A percentile compares a stretch with the other conserved stretches of the same genome.
phyloP scores from a whole-genome alignment of 2,888 invertebrate species.

The Anagyrus pseudococci region DNA sequence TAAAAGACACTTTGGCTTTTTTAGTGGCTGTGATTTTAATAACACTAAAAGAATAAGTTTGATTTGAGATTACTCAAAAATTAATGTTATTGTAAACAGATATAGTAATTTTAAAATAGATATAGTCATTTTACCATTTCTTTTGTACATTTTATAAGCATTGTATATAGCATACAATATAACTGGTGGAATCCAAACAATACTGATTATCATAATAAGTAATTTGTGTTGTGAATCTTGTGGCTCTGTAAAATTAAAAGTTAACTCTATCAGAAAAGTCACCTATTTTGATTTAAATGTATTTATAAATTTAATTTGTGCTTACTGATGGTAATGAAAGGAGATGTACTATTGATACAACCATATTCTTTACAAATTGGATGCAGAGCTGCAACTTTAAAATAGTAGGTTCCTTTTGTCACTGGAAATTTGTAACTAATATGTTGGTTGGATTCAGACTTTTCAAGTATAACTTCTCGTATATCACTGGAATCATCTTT shows the following conservation, averaged over 20 bases:
- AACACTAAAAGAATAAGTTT: conserved; percentile 40
- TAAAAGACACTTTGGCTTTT: conserved; percentile 54
- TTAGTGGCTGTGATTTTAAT: conserved; percentile 39
- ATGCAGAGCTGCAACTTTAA: conserved; percentile 53
- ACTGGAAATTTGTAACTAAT: conserved; percentile 49
- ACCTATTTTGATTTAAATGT: background rate
- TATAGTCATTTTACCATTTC: conserved; percentile 42
- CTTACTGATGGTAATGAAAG: conserved; percentile 54
- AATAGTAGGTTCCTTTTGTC: conserved; percentile 50
- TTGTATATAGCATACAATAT: conserved; percentile 52
- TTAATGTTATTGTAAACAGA: background rate
- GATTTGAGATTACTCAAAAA: background rate
- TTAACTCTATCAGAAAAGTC: background rate
- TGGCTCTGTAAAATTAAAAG: conserved; percentile 40
- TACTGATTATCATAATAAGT: conserved; percentile 57
- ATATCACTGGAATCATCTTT: conserved; percentile 46
- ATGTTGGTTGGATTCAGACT: conserved; percentile 36
- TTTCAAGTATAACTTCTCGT: conserved; percentile 36
- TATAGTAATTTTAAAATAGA: background rate
- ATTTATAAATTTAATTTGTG: conserved; percentile 7
- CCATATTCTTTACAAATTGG: conserved; percentile 48
- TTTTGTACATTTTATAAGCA: conserved; percentile 51
- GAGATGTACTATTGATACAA: conserved; percentile 55
- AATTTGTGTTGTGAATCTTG: conserved; percentile 49
- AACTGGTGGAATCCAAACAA: conserved; percentile 56